A percentile compares a stretch with the other conserved stretches of the same genome.
These are phyloP conservation scores for Corapipo altera DNA, from an alignment of 2,113 vertebrate species.

Conservation along the genomic window DNA sequence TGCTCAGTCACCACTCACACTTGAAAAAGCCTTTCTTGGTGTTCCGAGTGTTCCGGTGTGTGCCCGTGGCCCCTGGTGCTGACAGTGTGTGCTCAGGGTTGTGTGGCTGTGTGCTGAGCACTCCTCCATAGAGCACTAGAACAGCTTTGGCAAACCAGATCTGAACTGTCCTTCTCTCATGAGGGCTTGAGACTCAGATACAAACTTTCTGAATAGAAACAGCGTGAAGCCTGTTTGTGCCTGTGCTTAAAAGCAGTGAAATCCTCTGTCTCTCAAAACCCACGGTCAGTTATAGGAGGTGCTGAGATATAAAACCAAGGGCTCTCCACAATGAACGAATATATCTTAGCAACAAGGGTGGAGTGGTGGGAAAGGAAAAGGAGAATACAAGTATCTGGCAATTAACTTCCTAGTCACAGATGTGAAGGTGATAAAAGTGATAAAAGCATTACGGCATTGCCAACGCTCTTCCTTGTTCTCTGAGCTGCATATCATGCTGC, in stretches of 20 bases:
- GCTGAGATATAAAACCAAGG: constrained; percentile 1
- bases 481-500: background rate
- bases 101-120: background rate
- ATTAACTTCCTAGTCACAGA: constrained; percentile 67
- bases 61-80: background rate
- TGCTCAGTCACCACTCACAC: background rate
- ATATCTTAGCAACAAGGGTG: constrained; percentile 68
- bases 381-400: constrained; percentile 63
- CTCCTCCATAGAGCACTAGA: background rate
- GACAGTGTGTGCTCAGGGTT: background rate
- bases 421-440: constrained; percentile 64
- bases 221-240: background rate
- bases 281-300: background rate
- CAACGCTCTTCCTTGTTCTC: constrained; percentile 42
- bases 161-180: background rate
- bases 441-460: constrained; percentile 56
- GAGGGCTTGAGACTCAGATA: background rate
- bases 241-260: background rate
- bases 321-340: background rate
- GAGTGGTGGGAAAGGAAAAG: constrained; percentile 71
- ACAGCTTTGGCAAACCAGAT: background rate
- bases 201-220: background rate
- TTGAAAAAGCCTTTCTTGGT: background rate
- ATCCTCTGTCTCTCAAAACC: background rate
- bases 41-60: background rate